These are phyloP conservation scores for Nothoprocta perdicaria DNA, from an alignment of 2,113 vertebrate genomes.

Conservation along the genomic window DNA sequence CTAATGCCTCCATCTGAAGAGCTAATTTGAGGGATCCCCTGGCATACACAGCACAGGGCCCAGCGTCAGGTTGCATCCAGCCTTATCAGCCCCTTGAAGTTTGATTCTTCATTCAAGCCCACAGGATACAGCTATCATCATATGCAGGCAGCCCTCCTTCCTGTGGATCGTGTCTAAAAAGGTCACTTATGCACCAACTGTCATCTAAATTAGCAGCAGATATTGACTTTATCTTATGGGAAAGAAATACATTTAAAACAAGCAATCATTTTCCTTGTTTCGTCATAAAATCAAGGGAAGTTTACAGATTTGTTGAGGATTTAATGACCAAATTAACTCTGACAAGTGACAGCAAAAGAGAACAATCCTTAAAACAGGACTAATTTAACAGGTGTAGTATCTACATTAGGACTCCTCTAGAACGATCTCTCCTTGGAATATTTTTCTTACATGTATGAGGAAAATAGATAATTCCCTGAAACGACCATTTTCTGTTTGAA, in stretches of 20 bases:
- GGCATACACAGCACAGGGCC: not conserved
- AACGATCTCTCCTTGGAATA: not conserved
- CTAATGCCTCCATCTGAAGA: not conserved
- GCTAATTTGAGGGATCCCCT: not conserved
- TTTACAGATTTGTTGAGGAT: not conserved
- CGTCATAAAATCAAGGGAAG: not conserved
- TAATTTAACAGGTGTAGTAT: not conserved
- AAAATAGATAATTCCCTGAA: not conserved
- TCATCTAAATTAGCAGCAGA: not conserved
- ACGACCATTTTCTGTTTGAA: not conserved
- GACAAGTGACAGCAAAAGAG: not conserved
- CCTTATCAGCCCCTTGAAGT: not conserved
- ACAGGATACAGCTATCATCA: not conserved
- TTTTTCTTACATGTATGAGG: not conserved
- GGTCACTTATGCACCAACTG: constrained; percentile 29
- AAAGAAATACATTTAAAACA: not conserved
- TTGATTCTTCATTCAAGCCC: not conserved
- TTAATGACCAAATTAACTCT: not conserved
- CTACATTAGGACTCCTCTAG: not conserved
- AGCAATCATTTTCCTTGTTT: not conserved
- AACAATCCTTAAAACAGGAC: not conserved
- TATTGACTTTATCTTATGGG: not conserved
- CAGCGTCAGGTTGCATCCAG: not conserved
- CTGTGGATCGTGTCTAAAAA: constrained; percentile 30
- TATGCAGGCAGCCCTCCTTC: not conserved